These are phyloP conservation scores for Hyles euphorbiae DNA, from an alignment of 1,140 invertebrate species.

Conservation along the genomic window DNA sequence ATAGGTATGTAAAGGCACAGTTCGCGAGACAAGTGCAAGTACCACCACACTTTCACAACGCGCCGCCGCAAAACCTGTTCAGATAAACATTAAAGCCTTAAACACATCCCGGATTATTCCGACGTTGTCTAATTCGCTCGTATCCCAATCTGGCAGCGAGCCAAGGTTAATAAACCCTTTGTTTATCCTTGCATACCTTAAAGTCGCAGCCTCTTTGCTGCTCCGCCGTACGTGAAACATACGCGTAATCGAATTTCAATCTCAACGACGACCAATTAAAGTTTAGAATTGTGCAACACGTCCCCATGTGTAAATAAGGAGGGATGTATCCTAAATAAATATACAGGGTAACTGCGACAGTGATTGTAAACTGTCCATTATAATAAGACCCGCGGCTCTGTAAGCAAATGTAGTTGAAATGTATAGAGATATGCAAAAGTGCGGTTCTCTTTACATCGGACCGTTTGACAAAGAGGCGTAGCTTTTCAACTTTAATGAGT, in stretches of 20 bases:
- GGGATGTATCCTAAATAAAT: constrained; percentile 66
- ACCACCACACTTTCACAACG: too few relatives aligned
- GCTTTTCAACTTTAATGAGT: constrained; percentile 18
- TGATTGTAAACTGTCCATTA: constrained; percentile 30
- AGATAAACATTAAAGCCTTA: constrained; percentile 7
- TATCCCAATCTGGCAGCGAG: constrained; percentile 54
- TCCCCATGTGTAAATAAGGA: constrained; percentile 42
- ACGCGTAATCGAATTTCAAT: not conserved
- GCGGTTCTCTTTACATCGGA: constrained; percentile 14
- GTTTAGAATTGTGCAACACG: constrained; percentile 3
- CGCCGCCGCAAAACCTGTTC: constrained; percentile 11
- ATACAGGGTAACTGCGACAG: constrained; percentile 50
- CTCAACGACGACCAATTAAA: constrained; percentile 9
- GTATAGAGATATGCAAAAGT: constrained; percentile 1
- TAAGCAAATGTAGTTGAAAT: not conserved
- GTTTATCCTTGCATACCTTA: constrained; percentile 29
- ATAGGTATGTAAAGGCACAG: too few relatives aligned
- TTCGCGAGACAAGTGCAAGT: too few relatives aligned
- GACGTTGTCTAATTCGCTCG: constrained; percentile 48
- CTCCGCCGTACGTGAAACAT: not conserved
- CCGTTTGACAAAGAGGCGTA: constrained; percentile 18
- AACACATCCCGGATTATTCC: constrained; percentile 34
- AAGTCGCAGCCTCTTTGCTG: constrained; percentile 19
- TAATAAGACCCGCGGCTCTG: constrained; percentile 26
- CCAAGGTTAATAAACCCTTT: constrained; percentile 67